Evolutionary conservation across 2,888 invertebrate genomes (phyloP), one percentile per base, ranked within the genome.

Genomic region (Leptopilina myrica): DNA sequence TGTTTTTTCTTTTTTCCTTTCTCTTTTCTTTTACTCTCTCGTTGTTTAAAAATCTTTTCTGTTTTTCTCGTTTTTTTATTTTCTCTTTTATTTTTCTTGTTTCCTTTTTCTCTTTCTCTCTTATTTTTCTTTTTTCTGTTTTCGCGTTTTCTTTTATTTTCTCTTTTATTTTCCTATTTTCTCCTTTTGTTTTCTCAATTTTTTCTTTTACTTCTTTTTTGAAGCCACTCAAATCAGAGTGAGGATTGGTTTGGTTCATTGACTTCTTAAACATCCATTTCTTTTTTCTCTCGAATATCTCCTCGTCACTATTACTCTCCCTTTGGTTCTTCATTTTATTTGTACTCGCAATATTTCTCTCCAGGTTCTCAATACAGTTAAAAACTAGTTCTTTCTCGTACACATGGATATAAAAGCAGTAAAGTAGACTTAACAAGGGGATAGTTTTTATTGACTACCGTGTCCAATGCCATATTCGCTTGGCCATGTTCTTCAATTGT

Each of bases 221-320:
- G 6, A 33, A 33, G 12, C 14, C 49, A 26, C 73, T 73, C n/a
- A 73, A 73, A 73, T 73, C 53, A 3, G 8, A 73, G 73, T 33
- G 20, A 73, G 14, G 53, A 49, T 56, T 73, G 73, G 53, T 73
- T 79, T 78, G 78, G 84, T 84, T 84, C 84, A 81, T 80, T 65
- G 84, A 82, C 84, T 81, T 78, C 79, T 73, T 83, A 80, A 81
- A 33, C 81, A 78, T 49, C 53, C 78, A 75, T 64, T 77, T 83
- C 84, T 81, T 81, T 78, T 79, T 82, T 78, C 76, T 40, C 79
- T 56, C 56, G 67, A 76, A 73, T 49, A 66, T 80, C 67, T 78
- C 64, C 43, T 78, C 78, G 64, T 69, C 64, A 49, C 62, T 69
- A 62, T 62, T 78, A 49, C 69, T 56, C 62, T 64, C 69, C 59